Percentiles rank a stretch among this genome's conserved stretches.
These are phyloP conservation scores for Hyla sarda DNA, from an alignment of 2,113 vertebrate species.

Conservation along the genomic window DNA sequence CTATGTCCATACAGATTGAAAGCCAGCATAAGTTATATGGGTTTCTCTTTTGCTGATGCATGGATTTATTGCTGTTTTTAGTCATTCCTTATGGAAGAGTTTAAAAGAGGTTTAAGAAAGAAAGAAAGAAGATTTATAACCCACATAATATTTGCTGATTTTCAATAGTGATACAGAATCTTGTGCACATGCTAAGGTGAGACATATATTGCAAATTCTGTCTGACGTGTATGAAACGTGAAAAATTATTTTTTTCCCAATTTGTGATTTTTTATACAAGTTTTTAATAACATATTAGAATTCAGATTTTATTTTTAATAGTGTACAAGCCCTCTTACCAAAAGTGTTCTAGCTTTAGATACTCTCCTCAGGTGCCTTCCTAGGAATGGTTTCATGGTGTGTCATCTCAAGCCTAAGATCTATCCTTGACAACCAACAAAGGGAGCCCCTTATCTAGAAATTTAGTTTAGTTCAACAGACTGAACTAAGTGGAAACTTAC, in stretches of 20 bases:
- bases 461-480: background rate
- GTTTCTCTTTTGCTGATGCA: too few relatives aligned
- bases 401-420: background rate
- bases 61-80: too few relatives aligned
- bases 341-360: background rate
- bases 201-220: too few relatives aligned
- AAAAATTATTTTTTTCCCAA: slow-evolving; percentile 60
- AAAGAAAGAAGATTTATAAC: too few relatives aligned
- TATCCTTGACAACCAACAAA: background rate
- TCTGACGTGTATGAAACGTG: too few relatives aligned
- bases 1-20: slow-evolving; percentile 11
- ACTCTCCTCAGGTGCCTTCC: background rate
- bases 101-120: too few relatives aligned
- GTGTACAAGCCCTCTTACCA: slow-evolving; percentile 67
- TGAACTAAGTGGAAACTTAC: slow-evolving; percentile 42
- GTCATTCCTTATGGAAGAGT: too few relatives aligned
- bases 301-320: slow-evolving; percentile 64
- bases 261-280: background rate
- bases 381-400: background rate
- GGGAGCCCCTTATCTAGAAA: background rate
- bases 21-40: too few relatives aligned
- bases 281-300: slow-evolving; percentile 60
- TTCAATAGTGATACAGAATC: too few relatives aligned
- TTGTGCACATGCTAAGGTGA: too few relatives aligned
- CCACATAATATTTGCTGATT: too few relatives aligned